Base-by-base conservation (phyloP, 2,797 vertebrate genomes). In the Erethizon dorsatum region DNA sequence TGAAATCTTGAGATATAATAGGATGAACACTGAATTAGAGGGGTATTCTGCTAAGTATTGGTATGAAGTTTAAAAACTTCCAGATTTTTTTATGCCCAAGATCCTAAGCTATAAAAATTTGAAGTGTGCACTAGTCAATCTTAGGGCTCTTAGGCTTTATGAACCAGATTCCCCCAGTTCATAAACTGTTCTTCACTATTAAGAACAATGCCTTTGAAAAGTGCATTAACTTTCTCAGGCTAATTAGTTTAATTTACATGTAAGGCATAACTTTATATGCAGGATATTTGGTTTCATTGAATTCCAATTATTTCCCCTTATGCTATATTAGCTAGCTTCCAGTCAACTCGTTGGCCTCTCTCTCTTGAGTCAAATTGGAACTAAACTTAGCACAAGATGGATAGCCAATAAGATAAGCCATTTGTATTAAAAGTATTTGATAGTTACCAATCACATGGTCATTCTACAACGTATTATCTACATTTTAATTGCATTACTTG, bases 181-280 rank as follows among this genome's bases (percentile, higher is more conserved):
- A 88, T 97, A 97, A 97, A 97, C 83, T 95, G 59, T 93, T 94
- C 83, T 87, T 96, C 5, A 22, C 86, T 95, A 56, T 96, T 96
- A 96, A 92, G 80, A 95, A 94, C 18, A 89, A 41, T 79, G 52
- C 63, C 22, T 97, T 79, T 89, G 93, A 82, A 97, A 96, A 96
- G 79, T 80, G 41, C 86, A 89, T 97, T 97, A 97, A 96, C 61
- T 96, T 63, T 94, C 96, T 93, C 82, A 96, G 92, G 93, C 50
- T 97, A 97, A 97, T 98, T 96, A 91, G 79, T 94, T 97, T 96
- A 97, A 97, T 96, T 96, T 96, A 94, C 12, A 2, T 94, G 89
- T 88, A 86, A 96, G 79, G 57, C 56, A 96, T 97, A 95, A 86
- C 50, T 97, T 94, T 94, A 83, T 97, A 91, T 87, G 65, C 67